A percentile compares a stretch with the other conserved stretches of the same genome.
Evolutionary conservation across 2,888 invertebrate species (phyloP).

Genomic region (Calephelis perditalis): DNA sequence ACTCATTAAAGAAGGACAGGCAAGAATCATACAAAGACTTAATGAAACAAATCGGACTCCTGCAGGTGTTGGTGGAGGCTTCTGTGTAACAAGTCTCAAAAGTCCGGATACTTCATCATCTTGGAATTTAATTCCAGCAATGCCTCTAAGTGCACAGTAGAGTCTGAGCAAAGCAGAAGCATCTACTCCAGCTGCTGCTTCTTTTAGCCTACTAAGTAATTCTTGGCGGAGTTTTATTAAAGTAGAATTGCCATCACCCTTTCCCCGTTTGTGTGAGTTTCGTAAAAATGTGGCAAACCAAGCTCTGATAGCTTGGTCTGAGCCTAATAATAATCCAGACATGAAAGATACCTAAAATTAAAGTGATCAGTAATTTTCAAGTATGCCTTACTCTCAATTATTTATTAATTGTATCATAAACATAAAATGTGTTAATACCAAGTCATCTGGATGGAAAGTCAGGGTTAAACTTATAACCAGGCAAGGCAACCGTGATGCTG

Average conservation of each 20-base stretch:
- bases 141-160: slow-evolving; percentile 94
- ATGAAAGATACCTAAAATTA: slow-evolving; percentile 85
- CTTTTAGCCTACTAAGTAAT: slow-evolving; percentile 83
- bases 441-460: slow-evolving; percentile 78
- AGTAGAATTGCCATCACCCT: slow-evolving; percentile 86
- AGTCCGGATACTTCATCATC: slow-evolving; percentile 94
- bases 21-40: slow-evolving; percentile 95
- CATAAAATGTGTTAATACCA: slow-evolving; percentile 49
- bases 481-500: slow-evolving; percentile 93
- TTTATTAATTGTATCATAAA: too few species aligned
- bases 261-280: slow-evolving; percentile 88
- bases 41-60: slow-evolving; percentile 95
- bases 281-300: slow-evolving; percentile 97
- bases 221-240: slow-evolving; percentile 85
- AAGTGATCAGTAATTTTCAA: not conserved
- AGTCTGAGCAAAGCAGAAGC: slow-evolving; percentile 93
- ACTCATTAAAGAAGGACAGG: slow-evolving; percentile 91
- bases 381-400: too few species aligned
- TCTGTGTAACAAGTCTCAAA: slow-evolving; percentile 90
- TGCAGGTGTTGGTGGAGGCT: slow-evolving; percentile 92
- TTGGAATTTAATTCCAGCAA: slow-evolving; percentile 94
- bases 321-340: slow-evolving; percentile 92
- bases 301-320: slow-evolving; percentile 91
- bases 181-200: slow-evolving; percentile 84
- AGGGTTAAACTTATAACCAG: slow-evolving; percentile 90